Percentiles rank a stretch among this genome's conserved stretches.
Evolutionary conservation across 2,113 vertebrate species (phyloP).

Genomic region (Ptilonorhynchus violaceus): DNA sequence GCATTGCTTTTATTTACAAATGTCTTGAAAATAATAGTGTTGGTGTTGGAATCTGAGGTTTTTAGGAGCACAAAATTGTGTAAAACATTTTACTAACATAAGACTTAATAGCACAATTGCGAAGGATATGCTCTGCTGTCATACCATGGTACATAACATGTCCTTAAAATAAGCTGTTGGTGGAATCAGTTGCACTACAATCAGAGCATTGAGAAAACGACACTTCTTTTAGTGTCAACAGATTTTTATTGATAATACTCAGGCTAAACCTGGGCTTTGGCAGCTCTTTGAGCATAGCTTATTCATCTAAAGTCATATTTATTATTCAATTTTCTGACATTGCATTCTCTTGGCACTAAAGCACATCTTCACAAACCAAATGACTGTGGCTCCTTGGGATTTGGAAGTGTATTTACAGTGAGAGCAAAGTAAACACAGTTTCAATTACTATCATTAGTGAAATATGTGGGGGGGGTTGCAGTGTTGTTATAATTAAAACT

Average conservation of each 20-base stretch:
- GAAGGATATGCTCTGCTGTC: neutral
- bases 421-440: conserved; percentile 23
- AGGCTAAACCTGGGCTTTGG: neutral
- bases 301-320: neutral
- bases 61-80: neutral
- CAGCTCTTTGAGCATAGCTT: neutral
- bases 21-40: neutral
- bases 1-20: neutral
- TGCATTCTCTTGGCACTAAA: neutral
- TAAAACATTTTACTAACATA: neutral
- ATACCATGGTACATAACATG: neutral
- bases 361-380: neutral
- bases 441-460: neutral
- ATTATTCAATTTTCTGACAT: neutral
- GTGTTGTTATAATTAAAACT: neutral
- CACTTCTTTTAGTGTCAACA: neutral
- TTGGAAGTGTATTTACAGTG: conserved; percentile 3
- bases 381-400: neutral
- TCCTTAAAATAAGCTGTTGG: neutral
- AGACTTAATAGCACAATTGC: neutral
- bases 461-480: neutral
- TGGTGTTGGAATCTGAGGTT: neutral
- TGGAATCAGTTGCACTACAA: neutral
- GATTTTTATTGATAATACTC: neutral
- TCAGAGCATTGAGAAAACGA: neutral